Evolutionary conservation across 2,113 vertebrate genomes (phyloP).

Genomic region (Mormyrus lacerda): DNA sequence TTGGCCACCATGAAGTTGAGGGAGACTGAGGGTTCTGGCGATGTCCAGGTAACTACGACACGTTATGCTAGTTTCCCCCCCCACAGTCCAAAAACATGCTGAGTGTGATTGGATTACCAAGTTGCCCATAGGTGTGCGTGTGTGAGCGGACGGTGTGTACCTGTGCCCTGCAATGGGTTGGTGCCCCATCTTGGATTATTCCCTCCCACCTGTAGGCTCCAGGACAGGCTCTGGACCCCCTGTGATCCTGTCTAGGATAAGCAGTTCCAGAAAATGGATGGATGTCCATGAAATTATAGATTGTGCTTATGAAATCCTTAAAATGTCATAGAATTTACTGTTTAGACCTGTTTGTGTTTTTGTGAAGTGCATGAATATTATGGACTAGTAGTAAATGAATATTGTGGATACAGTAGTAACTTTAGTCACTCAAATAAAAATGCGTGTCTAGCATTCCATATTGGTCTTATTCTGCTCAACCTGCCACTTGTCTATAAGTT

Average conservation of each 20-base stretch:
- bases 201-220: no score
- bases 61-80: background rate
- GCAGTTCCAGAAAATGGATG: background rate
- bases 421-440: background rate
- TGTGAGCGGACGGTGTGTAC: background rate
- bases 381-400: no score
- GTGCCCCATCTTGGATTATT: no score
- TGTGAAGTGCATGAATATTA: background rate
- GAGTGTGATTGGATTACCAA: background rate
- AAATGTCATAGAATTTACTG: background rate
- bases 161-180: background rate
- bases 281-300: background rate
- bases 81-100: background rate
- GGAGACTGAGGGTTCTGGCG: background rate
- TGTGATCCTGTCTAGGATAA: background rate
- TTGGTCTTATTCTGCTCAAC: background rate
- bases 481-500: background rate
- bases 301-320: background rate
- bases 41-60: constrained; percentile 5
- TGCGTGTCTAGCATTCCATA: background rate
- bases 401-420: background rate
- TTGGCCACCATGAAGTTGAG: background rate
- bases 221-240: no score
- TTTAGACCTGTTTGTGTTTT: background rate
- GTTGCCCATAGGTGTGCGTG: background rate